Evolutionary conservation across 1,140 invertebrate species (phyloP).

Genomic region (Sinonovacula constricta): DNA sequence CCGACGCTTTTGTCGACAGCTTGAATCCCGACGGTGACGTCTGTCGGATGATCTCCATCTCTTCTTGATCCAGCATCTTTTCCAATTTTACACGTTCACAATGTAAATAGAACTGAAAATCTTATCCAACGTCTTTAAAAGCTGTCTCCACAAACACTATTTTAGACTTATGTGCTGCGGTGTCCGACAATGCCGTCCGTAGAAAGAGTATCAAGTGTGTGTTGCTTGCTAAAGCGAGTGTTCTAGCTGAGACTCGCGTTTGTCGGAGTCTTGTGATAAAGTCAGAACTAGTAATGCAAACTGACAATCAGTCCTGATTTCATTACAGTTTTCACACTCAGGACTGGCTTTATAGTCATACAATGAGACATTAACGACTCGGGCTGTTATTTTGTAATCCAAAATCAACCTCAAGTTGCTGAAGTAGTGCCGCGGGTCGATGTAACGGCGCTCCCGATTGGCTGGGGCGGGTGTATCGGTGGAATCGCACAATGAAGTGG

Average conservation of each 20-base stretch:
- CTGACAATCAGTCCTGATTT: constrained; percentile 37
- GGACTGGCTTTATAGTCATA: constrained; percentile 47
- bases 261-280: neutral
- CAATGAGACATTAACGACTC: constrained; percentile 50
- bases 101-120: too few relatives aligned
- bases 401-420: neutral
- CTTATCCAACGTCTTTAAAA: too few relatives aligned
- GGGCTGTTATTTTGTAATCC: constrained; percentile 47
- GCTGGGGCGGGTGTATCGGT: constrained; percentile 1
- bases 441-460: constrained; percentile 35
- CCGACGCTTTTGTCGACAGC: constrained; percentile 42
- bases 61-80: neutral
- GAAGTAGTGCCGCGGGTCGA: constrained; percentile 4
- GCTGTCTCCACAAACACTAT: too few relatives aligned
- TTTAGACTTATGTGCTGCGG: too few relatives aligned
- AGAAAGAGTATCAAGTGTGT: too few relatives aligned
- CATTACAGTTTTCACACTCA: constrained; percentile 52
- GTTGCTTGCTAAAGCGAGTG: too few relatives aligned
- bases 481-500: constrained; percentile 31
- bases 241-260: too few relatives aligned
- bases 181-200: too few relatives aligned
- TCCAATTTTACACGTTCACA: neutral
- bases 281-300: neutral
- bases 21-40: constrained; percentile 16
- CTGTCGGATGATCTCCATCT: neutral